These are phyloP conservation scores for Phylloscopus whistleri DNA, from an alignment of 2,113 vertebrate genomes.

Conservation along the genomic window DNA sequence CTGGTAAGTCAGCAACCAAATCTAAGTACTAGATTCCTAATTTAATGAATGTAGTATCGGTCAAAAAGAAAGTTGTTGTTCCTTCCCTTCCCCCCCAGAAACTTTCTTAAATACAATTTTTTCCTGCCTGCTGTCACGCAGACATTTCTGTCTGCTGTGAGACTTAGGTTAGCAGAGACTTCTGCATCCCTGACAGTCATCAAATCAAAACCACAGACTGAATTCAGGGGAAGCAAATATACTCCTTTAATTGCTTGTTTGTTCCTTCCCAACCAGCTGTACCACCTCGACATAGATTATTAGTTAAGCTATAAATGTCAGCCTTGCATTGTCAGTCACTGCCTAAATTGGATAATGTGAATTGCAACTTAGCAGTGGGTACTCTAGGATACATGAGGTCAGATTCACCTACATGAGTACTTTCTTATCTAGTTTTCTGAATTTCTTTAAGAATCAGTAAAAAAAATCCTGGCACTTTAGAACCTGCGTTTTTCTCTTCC, in stretches of 20 bases:
- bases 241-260: slow-evolving; percentile 28
- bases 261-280: not conserved
- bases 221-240: not conserved
- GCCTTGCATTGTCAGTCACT: not conserved
- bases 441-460: not conserved
- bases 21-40: not conserved
- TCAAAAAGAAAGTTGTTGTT: not conserved
- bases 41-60: not conserved
- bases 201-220: not conserved
- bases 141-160: not conserved
- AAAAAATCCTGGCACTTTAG: not conserved
- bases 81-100: not conserved
- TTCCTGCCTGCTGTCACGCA: not conserved
- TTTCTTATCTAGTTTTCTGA: not conserved
- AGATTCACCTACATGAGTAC: not conserved
- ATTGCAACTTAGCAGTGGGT: not conserved
- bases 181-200: not conserved
- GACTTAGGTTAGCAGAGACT: not conserved
- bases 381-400: not conserved
- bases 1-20: not conserved
- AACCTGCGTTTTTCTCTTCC: not conserved
- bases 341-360: not conserved
- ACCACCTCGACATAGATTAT: not conserved
- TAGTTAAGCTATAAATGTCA: slow-evolving; percentile 3
- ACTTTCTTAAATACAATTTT: not conserved